These are phyloP conservation scores for Mustela lutreola DNA, from an alignment of 2,113 vertebrate species.

Conservation along the genomic window DNA sequence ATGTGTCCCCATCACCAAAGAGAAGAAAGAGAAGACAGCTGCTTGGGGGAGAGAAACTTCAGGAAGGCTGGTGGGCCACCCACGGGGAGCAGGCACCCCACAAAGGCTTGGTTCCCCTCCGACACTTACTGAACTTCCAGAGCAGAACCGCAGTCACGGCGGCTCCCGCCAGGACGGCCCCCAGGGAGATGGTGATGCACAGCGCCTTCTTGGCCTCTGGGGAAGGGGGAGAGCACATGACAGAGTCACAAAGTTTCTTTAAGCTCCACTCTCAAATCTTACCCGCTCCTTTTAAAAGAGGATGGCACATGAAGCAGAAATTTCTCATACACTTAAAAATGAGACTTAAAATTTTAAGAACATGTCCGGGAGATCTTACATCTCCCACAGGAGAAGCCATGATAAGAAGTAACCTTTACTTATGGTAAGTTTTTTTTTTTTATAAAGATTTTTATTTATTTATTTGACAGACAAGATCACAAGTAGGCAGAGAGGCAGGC, in stretches of 20 bases:
- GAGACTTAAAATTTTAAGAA: not conserved
- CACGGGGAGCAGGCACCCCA: rapidly evolving
- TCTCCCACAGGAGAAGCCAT: not conserved
- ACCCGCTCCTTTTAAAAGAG: rapidly evolving
- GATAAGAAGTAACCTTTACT: not conserved
- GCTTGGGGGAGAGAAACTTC: not conserved
- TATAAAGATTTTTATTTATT: too few species aligned
- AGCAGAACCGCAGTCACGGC: constrained; percentile 80
- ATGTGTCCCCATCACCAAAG: rapidly evolving
- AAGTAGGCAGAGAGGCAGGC: too few species aligned
- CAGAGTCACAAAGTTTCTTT: rapidly evolving
- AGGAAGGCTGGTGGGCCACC: rapidly evolving
- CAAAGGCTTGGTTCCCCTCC: not conserved
- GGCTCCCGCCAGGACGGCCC: constrained; percentile 25
- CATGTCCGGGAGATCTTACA: rapidly evolving
- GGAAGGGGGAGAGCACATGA: not conserved
- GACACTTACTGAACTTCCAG: constrained; percentile 89
- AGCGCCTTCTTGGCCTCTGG: constrained; percentile 81
- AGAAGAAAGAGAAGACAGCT: not conserved
- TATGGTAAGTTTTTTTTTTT: not conserved
- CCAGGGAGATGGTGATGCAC: constrained; percentile 69
- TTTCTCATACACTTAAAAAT: not conserved
- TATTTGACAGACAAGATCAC: too few species aligned
- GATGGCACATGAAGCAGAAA: too few species aligned
- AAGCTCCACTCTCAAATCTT: not conserved